Conservation (phyloP, 2,113 vertebrate genomes). For the Myiozetetes cayanensis region DNA sequence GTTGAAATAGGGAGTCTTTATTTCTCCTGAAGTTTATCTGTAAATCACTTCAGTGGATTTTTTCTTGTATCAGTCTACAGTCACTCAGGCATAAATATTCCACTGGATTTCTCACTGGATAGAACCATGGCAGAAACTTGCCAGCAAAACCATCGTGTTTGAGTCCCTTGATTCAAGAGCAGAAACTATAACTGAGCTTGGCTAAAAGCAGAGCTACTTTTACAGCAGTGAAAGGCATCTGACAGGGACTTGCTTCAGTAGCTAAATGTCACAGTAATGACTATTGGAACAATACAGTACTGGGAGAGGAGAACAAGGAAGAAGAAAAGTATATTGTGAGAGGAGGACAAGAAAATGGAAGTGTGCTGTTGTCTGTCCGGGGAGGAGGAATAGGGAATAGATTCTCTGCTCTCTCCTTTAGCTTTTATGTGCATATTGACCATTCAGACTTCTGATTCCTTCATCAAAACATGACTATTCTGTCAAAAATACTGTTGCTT, state of each 20-base stretch:
- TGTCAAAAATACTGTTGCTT: not conserved
- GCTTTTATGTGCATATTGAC: not conserved
- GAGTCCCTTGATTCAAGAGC: not conserved
- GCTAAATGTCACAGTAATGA: not conserved
- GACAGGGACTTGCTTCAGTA: not conserved
- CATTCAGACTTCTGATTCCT: not conserved
- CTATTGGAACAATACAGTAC: not conserved
- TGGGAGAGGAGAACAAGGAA: not conserved
- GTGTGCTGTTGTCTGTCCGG: not conserved
- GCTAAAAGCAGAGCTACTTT: not conserved
- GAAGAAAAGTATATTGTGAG: not conserved
- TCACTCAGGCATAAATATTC: not conserved
- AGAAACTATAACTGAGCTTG: not conserved
- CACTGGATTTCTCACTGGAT: not conserved
- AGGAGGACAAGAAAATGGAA: not conserved
- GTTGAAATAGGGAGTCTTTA: not conserved
- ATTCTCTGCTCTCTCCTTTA: not conserved
- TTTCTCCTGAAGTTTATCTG: not conserved
- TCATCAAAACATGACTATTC: not conserved
- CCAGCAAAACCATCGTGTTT: fast-evolving
- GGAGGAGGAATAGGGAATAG: not conserved
- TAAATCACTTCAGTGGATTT: not conserved
- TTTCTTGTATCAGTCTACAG: not conserved
- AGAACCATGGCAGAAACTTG: not conserved
- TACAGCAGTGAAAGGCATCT: not conserved